Conservation (phyloP, 30 jellyfish, hydroid and myxozoan species). For the Clytia hemisphaerica region DNA sequence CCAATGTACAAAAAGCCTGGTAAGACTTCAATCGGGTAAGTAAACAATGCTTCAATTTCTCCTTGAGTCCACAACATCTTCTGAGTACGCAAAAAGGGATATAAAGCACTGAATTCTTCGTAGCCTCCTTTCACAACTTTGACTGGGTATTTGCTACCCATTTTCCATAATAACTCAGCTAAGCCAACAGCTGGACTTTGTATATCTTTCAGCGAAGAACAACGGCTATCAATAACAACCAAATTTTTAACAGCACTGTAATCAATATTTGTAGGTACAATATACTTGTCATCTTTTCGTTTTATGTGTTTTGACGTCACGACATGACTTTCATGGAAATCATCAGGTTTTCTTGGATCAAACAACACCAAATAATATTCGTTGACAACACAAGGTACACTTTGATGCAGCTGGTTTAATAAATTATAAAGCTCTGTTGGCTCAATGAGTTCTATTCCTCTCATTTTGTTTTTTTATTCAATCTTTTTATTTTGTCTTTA, state of each 20-base stretch:
- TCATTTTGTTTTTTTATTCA: no score
- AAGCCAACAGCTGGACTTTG: conserved; percentile 39
- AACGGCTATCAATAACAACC: conserved; percentile 59
- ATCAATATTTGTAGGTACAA: conserved; percentile 54
- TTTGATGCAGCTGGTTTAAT: conserved; percentile 48
- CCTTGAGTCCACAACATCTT: conserved; percentile 63
- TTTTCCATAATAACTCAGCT: conserved; percentile 57
- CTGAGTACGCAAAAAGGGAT: conserved; percentile 85
- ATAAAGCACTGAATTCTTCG: conserved; percentile 73
- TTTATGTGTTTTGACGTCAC: conserved; percentile 44
- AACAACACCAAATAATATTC: conserved; percentile 49
- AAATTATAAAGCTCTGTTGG: conserved; percentile 77
- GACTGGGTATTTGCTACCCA: conserved; percentile 68
- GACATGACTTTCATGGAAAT: conserved; percentile 69
- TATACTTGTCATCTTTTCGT: conserved; percentile 40
- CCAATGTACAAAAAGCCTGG: conserved; percentile 65
- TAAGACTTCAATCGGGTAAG: conserved; percentile 64
- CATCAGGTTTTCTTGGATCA: conserved; percentile 43
- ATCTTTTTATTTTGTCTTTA: no score
- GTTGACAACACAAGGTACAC: conserved; percentile 21
- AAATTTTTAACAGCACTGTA: conserved; percentile 54
- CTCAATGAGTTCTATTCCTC: conserved; percentile 50
- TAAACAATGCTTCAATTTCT: conserved; percentile 46
- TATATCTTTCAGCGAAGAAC: conserved; percentile 25
- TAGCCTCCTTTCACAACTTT: conserved; percentile 81